Base-by-base conservation (phyloP, 2,113 vertebrate species). In the Silurus glanis region DNA sequence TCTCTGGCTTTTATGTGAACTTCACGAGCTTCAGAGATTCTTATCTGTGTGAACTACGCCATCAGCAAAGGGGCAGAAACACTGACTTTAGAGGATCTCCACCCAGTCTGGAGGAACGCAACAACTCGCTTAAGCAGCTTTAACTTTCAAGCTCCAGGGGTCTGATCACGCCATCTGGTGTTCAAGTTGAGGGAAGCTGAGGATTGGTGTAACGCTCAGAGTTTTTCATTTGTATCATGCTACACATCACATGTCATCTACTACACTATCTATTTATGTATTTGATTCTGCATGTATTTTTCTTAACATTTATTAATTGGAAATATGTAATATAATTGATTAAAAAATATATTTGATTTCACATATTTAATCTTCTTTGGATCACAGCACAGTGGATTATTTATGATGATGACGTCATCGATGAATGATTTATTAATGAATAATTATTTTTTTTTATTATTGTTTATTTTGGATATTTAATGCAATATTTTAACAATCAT, bases 111-210 rank as follows among this genome's bases (percentile, higher is more conserved):
- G 37, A 64, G 83, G 83, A 75, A 85, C 16, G 2, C 8, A n/a
- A 37, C 45, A 69, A 69, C 9, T 67, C 5, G 13, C 8, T 16
- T 19, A 53, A 78, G n/a, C 55, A 17, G 8, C 47, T 37, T 1
- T 6, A 53, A 28, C 51, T 7, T 37, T 13, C 28, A 64, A 19
- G 37, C 47, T 64, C 64, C 16, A 37, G 74, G 66, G 55, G 66
- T 72, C 67, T 4, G 53, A 86, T 83, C 67, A 83, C 80, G 86
- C 86, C 88, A 86, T 81, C 88, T 89, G 83, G 80, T 86, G 88
- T 87, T 85, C 88, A 80, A 55, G 53, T 47, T 16, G 23, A 83
- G 72, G 56, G 66, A 82, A 62, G 53, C 0, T 49, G 37, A 85
- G 37, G 45, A 56, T 25, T 10, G 51, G 12, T 74, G 6, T 49